Percentiles rank a stretch among this genome's conserved stretches.
Conservation (phyloP, 2,797 vertebrate species). For the Siniperca scherzeri region DNA sequence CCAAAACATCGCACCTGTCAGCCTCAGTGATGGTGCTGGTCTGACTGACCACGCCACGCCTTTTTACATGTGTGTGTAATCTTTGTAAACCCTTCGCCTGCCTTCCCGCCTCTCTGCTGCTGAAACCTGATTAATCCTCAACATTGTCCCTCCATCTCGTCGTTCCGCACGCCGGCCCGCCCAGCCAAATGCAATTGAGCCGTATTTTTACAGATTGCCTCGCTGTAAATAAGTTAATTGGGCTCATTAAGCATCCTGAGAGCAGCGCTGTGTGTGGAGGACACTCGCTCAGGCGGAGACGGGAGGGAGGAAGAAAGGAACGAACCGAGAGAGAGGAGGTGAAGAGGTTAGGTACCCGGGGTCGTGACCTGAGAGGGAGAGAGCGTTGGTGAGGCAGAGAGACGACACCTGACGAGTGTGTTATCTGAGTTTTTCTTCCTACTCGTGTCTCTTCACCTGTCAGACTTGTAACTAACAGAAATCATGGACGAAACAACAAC, state of each 20-base stretch:
- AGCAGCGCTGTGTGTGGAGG: conserved; percentile 42
- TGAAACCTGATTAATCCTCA: conserved; percentile 47
- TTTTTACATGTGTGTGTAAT: neutral
- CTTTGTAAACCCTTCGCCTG: neutral
- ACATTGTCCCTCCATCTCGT: conserved; percentile 30
- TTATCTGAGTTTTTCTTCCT: neutral
- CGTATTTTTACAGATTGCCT: conserved; percentile 58
- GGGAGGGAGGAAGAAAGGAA: neutral
- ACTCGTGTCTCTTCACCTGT: neutral
- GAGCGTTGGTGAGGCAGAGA: neutral
- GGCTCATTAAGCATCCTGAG: conserved; percentile 65
- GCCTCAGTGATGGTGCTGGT: neutral
- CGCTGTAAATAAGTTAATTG: conserved; percentile 67
- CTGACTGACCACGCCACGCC: neutral
- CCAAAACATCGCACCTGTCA: neutral
- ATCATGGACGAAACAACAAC: too few relatives aligned
- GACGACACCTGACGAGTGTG: neutral
- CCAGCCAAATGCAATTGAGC: conserved; percentile 38
- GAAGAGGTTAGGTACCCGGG: neutral
- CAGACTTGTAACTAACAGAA: neutral
- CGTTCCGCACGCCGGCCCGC: neutral
- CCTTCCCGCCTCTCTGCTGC: conserved; percentile 5
- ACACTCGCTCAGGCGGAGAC: conserved; percentile 23
- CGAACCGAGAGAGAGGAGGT: neutral
- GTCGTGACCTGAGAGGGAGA: neutral